Evolutionary conservation across 2,888 invertebrate genomes (phyloP).

Genomic region (Orthonychiurus folsomi): DNA sequence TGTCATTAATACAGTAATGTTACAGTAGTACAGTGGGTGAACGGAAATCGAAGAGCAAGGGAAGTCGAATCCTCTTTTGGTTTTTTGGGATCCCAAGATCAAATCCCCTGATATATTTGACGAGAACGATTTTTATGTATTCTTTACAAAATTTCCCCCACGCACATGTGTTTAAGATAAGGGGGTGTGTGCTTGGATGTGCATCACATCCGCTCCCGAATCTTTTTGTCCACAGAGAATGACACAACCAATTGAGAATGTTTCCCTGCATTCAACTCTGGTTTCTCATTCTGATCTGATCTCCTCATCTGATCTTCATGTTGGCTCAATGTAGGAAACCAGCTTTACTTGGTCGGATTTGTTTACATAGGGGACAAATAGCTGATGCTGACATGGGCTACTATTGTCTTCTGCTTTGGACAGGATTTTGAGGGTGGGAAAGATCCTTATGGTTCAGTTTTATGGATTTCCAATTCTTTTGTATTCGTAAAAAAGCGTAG

Average conservation of each 20-base stretch:
- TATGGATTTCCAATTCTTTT: neutral
- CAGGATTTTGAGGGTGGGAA: too few relatives aligned
- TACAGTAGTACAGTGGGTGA: too few relatives aligned
- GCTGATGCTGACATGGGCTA: neutral
- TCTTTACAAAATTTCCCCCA: neutral
- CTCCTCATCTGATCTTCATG: neutral
- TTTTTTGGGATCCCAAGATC: neutral
- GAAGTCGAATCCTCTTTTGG: too few relatives aligned
- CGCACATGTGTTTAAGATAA: neutral
- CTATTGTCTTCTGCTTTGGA: too few relatives aligned
- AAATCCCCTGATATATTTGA: neutral
- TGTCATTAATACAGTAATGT: too few relatives aligned
- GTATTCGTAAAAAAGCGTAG: neutral
- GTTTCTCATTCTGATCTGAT: neutral
- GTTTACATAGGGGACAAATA: neutral
- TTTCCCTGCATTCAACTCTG: neutral
- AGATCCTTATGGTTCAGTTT: neutral
- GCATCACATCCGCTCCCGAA: neutral
- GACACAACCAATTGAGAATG: neutral
- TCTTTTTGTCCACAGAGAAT: neutral
- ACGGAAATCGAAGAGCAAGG: too few relatives aligned
- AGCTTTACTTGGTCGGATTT: neutral
- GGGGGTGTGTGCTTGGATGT: too few relatives aligned
- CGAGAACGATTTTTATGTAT: neutral
- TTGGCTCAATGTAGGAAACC: neutral